Evolutionary conservation across 2,113 vertebrate genomes (phyloP), one percentile per base, ranked within the genome.

Genomic region (Corydoras maculifer): DNA sequence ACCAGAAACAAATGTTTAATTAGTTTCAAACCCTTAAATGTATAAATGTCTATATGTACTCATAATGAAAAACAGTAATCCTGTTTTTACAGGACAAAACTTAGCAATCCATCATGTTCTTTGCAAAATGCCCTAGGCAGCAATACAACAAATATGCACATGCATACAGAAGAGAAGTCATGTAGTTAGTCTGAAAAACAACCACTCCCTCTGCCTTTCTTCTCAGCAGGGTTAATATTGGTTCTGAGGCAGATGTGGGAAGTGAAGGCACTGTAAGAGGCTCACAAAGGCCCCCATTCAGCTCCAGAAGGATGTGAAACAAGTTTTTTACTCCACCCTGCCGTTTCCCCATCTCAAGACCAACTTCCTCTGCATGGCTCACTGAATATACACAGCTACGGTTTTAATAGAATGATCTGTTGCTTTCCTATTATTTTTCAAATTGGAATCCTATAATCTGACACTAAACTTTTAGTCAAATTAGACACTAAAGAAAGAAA

Each of bases 241-340:
- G 63, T 51, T 70, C 58, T 73, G 64, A 65, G 65, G 68, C 72
- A 69, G 65, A 69, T 81, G 70, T 73, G 73, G 80, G 73, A 75
- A 72, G 73, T 63, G 55, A 15, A 62, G 71, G 31, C 61, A 58
- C 61, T 49, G 70, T 74, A 70, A 70, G 68, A 76, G 49, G 63
- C 70, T 53, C 32, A 82, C 75, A 82, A 82, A 82, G 78, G 60
- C 65, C 58, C 30, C 65, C 74, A 76, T 82, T 82, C 75, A 79
- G 73, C 53, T 51, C 63, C 35, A 59, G 61, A 30, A 61, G 68
- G 31, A 73, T 76, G 49, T 64, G 68, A 72, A 68, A 72, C 69
- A 64, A 12, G 15, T 55, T 49, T n/a, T 65, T 58, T n/a, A 25
- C 43, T 65, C 61, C 64, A 69, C 14, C 60, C 76, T 69, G 32